Conservation (phyloP, 2,113 vertebrate species). For the Tricholaema leucomelas region DNA sequence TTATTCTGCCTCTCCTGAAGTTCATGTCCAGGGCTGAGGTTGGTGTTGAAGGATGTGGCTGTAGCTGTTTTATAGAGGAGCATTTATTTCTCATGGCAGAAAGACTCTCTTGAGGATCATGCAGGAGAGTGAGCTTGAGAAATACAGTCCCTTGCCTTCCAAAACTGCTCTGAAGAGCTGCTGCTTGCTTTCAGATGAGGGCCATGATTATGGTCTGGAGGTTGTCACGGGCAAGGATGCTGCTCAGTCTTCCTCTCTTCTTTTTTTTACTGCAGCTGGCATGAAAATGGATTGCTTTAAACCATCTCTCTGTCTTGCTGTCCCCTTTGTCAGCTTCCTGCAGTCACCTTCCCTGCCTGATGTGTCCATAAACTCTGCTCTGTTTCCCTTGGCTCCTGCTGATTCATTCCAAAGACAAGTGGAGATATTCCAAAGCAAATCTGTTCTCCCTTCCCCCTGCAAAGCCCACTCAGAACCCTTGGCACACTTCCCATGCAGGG, state of each 20-base stretch:
- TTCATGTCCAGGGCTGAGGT: neutral
- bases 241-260: neutral
- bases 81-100: conserved; percentile 4
- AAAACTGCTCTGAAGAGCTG: neutral
- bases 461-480: neutral
- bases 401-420: conserved; percentile 42
- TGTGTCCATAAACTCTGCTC: conserved; percentile 27
- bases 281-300: conserved; percentile 48
- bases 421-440: conserved; percentile 32
- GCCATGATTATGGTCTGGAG: neutral
- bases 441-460: neutral
- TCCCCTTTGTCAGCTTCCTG: conserved; percentile 45
- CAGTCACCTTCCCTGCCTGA: conserved; percentile 18
- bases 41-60: neutral
- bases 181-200: conserved; percentile 1
- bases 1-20: neutral
- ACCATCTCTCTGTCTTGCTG: conserved; percentile 10
- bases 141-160: neutral
- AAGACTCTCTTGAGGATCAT: neutral
- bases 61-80: neutral
- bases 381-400: conserved; percentile 16
- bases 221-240: neutral
- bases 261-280: neutral
- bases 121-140: conserved; percentile 9
- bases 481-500: neutral